Conservation (phyloP, 1,140 invertebrate genomes). For the Nasonia giraulti region DNA sequence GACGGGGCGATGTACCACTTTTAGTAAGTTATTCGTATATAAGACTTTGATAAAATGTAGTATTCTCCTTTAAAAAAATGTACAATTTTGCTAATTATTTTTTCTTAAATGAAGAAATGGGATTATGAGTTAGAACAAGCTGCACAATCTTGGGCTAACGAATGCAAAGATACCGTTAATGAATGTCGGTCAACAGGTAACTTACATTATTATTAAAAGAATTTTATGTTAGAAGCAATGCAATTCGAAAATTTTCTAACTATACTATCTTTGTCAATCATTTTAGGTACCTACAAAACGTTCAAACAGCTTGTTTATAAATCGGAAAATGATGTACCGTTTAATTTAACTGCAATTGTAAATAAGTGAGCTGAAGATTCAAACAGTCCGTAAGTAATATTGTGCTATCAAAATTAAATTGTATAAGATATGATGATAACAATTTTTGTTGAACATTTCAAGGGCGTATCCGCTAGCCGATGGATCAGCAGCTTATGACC, state of each 20-base stretch:
- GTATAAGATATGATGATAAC: not conserved
- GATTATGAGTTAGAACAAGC: not conserved
- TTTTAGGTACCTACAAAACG: not conserved
- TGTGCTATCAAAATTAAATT: not conserved
- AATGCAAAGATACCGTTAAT: not conserved
- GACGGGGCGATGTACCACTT: not conserved
- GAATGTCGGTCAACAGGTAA: not conserved
- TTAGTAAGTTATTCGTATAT: not conserved
- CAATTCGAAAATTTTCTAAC: too few species aligned
- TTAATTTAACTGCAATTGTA: not conserved
- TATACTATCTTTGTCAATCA: too few species aligned
- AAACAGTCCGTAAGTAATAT: not conserved
- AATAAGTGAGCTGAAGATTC: not conserved
- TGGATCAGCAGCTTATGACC: not conserved
- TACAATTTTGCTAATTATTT: not conserved
- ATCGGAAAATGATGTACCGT: not conserved
- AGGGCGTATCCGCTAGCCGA: not conserved
- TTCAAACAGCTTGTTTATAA: not conserved
- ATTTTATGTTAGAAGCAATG: not conserved
- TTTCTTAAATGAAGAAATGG: not conserved
- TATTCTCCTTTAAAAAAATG: too few species aligned
- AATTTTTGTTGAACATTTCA: not conserved
- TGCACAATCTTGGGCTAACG: not conserved
- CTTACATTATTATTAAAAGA: not conserved
- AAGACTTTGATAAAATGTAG: not conserved